These are phyloP conservation scores for Hiodon tergisus DNA, from an alignment of 2,113 vertebrate species.

Conservation along the genomic window DNA sequence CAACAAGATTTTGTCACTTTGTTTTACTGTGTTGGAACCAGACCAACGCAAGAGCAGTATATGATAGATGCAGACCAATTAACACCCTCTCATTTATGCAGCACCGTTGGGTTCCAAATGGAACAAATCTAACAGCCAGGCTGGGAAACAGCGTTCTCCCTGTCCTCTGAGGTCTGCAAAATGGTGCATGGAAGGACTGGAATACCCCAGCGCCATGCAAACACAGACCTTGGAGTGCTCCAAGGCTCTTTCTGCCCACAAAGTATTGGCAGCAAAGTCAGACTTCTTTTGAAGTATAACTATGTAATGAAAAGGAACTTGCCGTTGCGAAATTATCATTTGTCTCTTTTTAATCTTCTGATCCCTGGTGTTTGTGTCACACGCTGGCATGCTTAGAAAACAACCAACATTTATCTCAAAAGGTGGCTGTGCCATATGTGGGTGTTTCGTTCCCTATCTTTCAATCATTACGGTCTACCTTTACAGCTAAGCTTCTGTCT, in stretches of 20 bases:
- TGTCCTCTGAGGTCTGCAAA: conserved; percentile 39
- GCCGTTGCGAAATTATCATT: background rate
- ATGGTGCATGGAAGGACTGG: conserved; percentile 35
- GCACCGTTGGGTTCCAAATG: conserved; percentile 39
- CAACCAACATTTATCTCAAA: background rate
- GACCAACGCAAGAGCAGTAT: conserved; percentile 35
- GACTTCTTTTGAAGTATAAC: conserved; percentile 20
- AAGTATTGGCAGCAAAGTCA: conserved; percentile 6
- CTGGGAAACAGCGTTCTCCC: conserved; percentile 32
- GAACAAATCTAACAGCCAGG: conserved; percentile 33
- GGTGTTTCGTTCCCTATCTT: background rate
- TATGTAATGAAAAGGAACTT: background rate
- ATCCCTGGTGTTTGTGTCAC: conserved; percentile 5
- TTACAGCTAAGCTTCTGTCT: background rate
- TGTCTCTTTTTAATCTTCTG: background rate
- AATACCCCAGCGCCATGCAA: conserved; percentile 25
- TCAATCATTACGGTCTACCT: background rate
- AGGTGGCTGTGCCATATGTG: background rate
- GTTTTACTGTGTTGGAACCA: conserved; percentile 34
- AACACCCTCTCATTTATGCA: conserved; percentile 45
- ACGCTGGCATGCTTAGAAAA: background rate
- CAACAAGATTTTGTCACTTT: conserved; percentile 26
- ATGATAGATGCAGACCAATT: conserved; percentile 47
- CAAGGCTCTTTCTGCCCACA: conserved; percentile 13
- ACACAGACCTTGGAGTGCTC: conserved; percentile 29